These are phyloP conservation scores for Cryptus armator DNA, from an alignment of 2,888 invertebrate species.

Conservation along the genomic window DNA sequence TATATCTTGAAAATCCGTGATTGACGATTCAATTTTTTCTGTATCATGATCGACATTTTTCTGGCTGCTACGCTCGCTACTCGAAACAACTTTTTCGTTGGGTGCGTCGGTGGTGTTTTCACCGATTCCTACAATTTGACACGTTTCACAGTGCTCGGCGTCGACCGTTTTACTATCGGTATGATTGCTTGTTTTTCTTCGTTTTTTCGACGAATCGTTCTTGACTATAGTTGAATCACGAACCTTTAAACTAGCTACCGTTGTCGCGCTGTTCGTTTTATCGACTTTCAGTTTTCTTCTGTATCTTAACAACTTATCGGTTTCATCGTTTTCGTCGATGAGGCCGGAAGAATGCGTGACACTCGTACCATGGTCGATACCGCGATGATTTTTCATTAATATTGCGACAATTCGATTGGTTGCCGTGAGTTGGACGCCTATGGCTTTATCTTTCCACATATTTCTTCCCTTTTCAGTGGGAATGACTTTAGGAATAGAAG, in stretches of 20 bases:
- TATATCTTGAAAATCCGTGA: not conserved
- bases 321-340: not conserved
- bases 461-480: not conserved
- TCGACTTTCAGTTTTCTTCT: slow-evolving; percentile 24
- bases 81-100: slow-evolving; percentile 3
- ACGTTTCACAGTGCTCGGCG: slow-evolving; percentile 34
- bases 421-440: not conserved
- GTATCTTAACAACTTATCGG: slow-evolving; percentile 13
- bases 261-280: slow-evolving; percentile 11
- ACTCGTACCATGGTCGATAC: not conserved
- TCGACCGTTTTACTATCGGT: slow-evolving; percentile 7
- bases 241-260: slow-evolving; percentile 49
- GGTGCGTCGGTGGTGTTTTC: slow-evolving; percentile 1
- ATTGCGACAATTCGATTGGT: not conserved
- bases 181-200: slow-evolving; percentile 19
- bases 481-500: not conserved
- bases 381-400: not conserved
- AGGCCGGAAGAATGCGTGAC: not conserved
- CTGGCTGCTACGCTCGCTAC: not conserved
- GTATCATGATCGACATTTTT: not conserved
- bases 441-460: not conserved
- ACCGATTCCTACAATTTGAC: slow-evolving; percentile 5
- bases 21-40: slow-evolving; percentile 21
- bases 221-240: slow-evolving; percentile 33
- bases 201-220: not conserved